phyloP scores from a whole-genome alignment of 2,113 vertebrate species.

The Clinocottus analis region DNA sequence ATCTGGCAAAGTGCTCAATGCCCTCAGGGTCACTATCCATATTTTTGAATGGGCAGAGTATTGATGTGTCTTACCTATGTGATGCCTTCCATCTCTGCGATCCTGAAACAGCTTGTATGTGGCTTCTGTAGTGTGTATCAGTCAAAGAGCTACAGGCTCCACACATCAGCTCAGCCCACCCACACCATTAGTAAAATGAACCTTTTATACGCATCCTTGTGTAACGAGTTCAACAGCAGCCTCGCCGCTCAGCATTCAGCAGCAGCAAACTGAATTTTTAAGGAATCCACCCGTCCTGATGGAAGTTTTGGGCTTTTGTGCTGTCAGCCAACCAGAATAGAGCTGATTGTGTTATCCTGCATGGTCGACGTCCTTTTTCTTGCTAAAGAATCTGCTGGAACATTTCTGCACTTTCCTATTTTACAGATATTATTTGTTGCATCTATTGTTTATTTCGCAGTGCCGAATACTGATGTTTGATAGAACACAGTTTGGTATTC shows the following conservation, averaged over 20 bases:
- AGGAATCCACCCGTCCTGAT: conserved; percentile 32
- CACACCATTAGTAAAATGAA: conserved; percentile 36
- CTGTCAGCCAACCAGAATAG: conserved; percentile 29
- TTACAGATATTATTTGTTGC: neutral
- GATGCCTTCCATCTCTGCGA: conserved; percentile 4
- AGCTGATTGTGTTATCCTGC: conserved; percentile 26
- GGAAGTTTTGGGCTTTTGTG: neutral
- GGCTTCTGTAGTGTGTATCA: neutral
- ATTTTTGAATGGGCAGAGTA: conserved; percentile 29
- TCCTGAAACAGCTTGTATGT: neutral
- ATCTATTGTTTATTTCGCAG: neutral
- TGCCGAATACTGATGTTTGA: neutral
- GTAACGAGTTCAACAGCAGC: conserved; percentile 30
- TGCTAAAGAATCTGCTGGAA: neutral
- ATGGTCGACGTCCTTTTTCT: neutral
- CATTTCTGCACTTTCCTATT: conserved; percentile 7
- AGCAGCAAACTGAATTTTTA: conserved; percentile 7
- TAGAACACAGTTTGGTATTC: neutral
- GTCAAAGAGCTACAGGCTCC: neutral
- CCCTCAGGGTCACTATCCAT: conserved; percentile 16
- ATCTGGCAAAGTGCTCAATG: conserved; percentile 16
- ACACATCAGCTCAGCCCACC: conserved; percentile 11
- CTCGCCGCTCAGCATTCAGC: neutral
- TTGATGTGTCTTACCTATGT: conserved; percentile 22
- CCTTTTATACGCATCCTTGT: conserved; percentile 19